Evolutionary conservation across 2,797 vertebrate genomes (phyloP).

Genomic region (Phrynocephalus guinanensis): DNA sequence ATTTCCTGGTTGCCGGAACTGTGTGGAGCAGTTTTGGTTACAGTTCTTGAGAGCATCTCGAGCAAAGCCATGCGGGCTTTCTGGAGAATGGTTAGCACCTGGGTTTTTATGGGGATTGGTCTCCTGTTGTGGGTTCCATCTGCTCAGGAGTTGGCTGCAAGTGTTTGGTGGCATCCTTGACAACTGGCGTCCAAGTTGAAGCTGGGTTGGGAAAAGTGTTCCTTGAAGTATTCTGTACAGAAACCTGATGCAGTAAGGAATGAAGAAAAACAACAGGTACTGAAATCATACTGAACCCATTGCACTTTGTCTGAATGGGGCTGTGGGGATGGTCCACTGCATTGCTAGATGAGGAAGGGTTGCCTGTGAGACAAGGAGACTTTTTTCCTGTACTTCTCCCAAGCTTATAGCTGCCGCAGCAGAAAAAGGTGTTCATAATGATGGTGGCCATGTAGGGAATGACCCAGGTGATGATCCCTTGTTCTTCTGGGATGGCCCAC

Average conservation of each 20-base stretch:
- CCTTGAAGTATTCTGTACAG: constrained; percentile 93
- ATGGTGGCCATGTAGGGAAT: too few relatives aligned
- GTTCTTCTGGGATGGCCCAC: too few relatives aligned
- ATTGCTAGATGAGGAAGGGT: background rate
- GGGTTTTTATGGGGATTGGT: constrained; percentile 34
- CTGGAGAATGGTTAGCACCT: constrained; percentile 45
- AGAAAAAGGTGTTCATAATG: too few relatives aligned
- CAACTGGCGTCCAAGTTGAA: constrained; percentile 88
- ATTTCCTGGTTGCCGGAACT: constrained; percentile 36
- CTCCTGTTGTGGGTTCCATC: constrained; percentile 73
- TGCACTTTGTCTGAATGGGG: background rate
- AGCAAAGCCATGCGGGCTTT: constrained; percentile 28
- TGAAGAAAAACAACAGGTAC: constrained; percentile 20
- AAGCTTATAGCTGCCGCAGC: background rate
- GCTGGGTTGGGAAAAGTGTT: constrained; percentile 88
- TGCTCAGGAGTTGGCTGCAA: constrained; percentile 77
- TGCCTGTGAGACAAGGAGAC: background rate
- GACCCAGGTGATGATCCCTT: too few relatives aligned
- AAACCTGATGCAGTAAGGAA: constrained; percentile 80
- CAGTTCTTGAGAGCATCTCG: background rate
- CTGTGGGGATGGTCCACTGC: background rate
- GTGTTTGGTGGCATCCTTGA: constrained; percentile 79
- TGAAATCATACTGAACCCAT: constrained; percentile 1
- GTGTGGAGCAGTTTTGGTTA: constrained; percentile 49
- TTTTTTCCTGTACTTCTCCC: background rate